These are phyloP conservation scores for Patella pellucida DNA, from an alignment of 2,888 invertebrate genomes.

Conservation along the genomic window DNA sequence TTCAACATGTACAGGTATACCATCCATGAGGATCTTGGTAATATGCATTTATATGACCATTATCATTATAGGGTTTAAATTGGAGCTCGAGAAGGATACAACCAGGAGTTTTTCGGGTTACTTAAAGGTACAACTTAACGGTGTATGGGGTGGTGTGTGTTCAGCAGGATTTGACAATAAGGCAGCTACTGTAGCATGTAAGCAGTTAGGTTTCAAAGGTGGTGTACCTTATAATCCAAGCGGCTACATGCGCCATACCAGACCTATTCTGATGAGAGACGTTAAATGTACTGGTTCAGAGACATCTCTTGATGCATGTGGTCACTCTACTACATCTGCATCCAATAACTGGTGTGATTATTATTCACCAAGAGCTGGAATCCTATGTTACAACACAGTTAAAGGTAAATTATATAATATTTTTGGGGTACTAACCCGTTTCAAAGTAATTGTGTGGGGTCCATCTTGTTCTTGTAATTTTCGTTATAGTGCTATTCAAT, in stretches of 20 bases:
- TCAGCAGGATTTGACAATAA: slow-evolving; percentile 23
- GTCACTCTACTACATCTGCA: slow-evolving; percentile 27
- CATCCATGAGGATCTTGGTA: too few relatives aligned
- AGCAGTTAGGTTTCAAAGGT: slow-evolving; percentile 26
- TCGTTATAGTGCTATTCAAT: too few relatives aligned
- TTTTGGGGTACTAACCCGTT: too few relatives aligned
- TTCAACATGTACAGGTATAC: too few relatives aligned
- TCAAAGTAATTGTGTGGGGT: too few relatives aligned
- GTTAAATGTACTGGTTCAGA: slow-evolving; percentile 41
- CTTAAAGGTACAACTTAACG: slow-evolving; percentile 23
- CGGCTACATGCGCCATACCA: slow-evolving; percentile 14
- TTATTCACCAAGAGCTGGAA: slow-evolving; percentile 53
- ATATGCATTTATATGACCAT: too few relatives aligned
- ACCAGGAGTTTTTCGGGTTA: slow-evolving; percentile 17
- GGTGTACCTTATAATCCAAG: slow-evolving; percentile 26
- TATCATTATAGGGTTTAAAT: slow-evolving; percentile 38
- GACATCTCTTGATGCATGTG: slow-evolving; percentile 34
- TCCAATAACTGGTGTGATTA: slow-evolving; percentile 42
- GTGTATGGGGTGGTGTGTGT: slow-evolving; percentile 28
- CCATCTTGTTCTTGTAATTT: too few relatives aligned
- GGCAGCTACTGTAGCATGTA: slow-evolving; percentile 33
- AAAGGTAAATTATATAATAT: background rate
- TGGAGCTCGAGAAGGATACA: slow-evolving; percentile 39
- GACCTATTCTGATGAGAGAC: slow-evolving; percentile 41
- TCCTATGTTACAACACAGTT: slow-evolving; percentile 61